phyloP scores from a whole-genome alignment of 2,797 vertebrate genomes.

The Pseudopleuronectes americanus region DNA sequence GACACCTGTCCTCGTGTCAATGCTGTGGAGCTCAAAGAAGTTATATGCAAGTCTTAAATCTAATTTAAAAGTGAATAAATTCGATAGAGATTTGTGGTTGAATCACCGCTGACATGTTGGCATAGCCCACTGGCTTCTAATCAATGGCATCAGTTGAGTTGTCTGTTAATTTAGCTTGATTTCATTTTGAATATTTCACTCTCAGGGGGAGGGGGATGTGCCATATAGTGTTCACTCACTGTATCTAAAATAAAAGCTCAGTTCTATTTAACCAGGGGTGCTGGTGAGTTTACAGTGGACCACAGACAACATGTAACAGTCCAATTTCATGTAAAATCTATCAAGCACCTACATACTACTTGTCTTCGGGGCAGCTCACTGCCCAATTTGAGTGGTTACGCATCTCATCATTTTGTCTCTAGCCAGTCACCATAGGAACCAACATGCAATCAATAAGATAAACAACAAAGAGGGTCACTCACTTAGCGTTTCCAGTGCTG shows the following conservation, averaged over 20 bases:
- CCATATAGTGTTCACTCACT: constrained; percentile 11
- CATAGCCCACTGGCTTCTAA: constrained; percentile 32
- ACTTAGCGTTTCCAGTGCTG: constrained; percentile 91
- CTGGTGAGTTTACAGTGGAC: constrained; percentile 11
- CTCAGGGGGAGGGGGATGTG: constrained; percentile 51
- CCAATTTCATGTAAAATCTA: constrained; percentile 14
- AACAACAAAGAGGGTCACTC: constrained; percentile 80
- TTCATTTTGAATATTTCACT: constrained; percentile 16
- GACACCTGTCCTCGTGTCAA: constrained; percentile 69
- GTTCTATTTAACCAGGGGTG: constrained; percentile 1
- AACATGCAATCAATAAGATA: constrained; percentile 4
- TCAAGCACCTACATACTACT: not conserved
- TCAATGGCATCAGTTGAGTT: constrained; percentile 4
- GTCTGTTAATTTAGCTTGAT: not conserved
- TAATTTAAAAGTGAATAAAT: constrained; percentile 34
- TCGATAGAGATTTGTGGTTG: too few species aligned
- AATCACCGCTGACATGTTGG: constrained; percentile 37
- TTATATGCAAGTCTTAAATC: constrained; percentile 72
- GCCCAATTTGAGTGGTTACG: constrained; percentile 45
- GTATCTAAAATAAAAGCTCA: constrained; percentile 14
- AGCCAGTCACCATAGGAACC: constrained; percentile 22
- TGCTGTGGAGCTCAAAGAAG: constrained; percentile 80
- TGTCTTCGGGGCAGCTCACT: not conserved
- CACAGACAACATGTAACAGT: constrained; percentile 31
- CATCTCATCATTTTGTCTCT: constrained; percentile 22